Evolutionary conservation across 2,797 vertebrate genomes (phyloP), one percentile per base, ranked within the genome.

Genomic region (Knipowitschia caucasica): DNA sequence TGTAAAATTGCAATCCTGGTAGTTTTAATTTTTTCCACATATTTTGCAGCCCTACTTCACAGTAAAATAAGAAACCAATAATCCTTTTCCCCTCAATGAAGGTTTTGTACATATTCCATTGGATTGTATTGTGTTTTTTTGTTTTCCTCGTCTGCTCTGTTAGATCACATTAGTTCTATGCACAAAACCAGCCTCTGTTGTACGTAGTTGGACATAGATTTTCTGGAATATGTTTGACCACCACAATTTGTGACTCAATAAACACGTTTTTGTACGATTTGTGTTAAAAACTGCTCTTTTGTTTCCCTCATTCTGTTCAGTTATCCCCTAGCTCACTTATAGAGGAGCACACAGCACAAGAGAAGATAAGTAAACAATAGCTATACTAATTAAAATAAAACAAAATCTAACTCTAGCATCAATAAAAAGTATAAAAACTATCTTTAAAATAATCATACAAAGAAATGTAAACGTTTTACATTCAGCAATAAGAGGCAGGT

Each of bases 231-330:
- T 39, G 55, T 74, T 56, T 11, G n/a, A 67, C 73, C 53, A 62
- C 75, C 73, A 43, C 65, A 57, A 85, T 72, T 68, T 75, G 75
- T 82, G 64, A 83, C 69, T 81, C 60, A 88, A 88, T 89, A 89
- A 89, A 80, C 59, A 75, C 31, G 50, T 72, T 85, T 85, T 89
- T 85, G 69, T 86, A 81, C 61, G 61, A 78, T 76, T 72, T 57
- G 70, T 4, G 11, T 53, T 34, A 11, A 12, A 0, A 14, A 56
- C 52, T 57, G 0, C 58, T 3, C 36, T 27, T 35, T 47, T 15
- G 4, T 44, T 23, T 54, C 15, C 2, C 15, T 18, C 31, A n/a
- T n/a, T n/a, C n/a, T n/a, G n/a, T n/a, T n/a, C n/a, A n/a, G n/a
- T n/a, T n/a, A n/a, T n/a, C n/a, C n/a, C n/a, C n/a, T n/a, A n/a